phyloP scores from a whole-genome alignment of 2,113 vertebrate genomes.

The Hypocryptadius cinnamomeus region DNA sequence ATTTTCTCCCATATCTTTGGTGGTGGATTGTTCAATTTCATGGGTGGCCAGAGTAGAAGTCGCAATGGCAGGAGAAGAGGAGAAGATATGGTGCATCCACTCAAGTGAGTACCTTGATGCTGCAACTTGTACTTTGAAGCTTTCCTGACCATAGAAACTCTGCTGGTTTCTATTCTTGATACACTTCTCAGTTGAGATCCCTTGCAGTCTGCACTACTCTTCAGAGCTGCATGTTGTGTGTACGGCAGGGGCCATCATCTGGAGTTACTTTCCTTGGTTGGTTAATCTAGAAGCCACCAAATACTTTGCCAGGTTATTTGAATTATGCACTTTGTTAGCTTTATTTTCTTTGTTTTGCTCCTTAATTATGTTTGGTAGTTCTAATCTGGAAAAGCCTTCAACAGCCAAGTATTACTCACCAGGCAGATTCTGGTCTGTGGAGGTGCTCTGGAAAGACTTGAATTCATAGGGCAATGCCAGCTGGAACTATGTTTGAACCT shows the following conservation, averaged over 20 bases:
- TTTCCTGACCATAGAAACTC: neutral
- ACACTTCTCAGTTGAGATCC: neutral
- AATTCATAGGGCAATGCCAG: neutral
- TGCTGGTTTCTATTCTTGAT: neutral
- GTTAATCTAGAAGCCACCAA: neutral
- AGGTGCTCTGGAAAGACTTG: neutral
- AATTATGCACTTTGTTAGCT: neutral
- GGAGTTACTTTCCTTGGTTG: neutral
- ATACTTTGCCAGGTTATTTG: neutral
- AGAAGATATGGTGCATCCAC: slow-evolving; percentile 97
- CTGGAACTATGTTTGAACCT: neutral
- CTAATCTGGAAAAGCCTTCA: neutral
- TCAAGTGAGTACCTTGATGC: slow-evolving; percentile 80
- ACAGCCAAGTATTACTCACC: neutral
- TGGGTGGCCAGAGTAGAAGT: slow-evolving; percentile 91
- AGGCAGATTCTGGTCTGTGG: neutral
- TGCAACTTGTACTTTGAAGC: neutral
- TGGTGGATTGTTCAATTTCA: slow-evolving; percentile 95
- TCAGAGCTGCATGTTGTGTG: neutral
- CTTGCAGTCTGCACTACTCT: neutral
- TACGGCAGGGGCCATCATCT: neutral
- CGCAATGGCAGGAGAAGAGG: slow-evolving; percentile 93
- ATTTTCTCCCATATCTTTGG: slow-evolving; percentile 99
- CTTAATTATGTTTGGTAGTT: neutral
- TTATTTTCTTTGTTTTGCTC: neutral